Evolutionary conservation across 2,797 vertebrate species (phyloP).

Genomic region (Mallotus villosus): DNA sequence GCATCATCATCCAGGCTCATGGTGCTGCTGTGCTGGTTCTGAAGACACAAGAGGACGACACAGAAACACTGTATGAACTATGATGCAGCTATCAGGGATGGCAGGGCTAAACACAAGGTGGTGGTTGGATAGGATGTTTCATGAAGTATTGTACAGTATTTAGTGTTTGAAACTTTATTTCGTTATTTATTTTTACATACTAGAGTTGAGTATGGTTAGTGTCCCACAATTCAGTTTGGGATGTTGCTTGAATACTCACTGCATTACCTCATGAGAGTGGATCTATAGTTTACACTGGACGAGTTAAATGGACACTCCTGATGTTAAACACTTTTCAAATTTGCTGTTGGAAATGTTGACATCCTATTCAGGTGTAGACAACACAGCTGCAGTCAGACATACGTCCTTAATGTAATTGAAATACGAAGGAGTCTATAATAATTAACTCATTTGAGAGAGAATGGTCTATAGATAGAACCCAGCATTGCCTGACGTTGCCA

Average conservation of each 20-base stretch:
- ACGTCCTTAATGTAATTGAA: background rate
- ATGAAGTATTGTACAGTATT: no score
- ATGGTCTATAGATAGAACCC: constrained; percentile 7
- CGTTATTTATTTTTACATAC: no score
- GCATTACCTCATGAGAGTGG: no score
- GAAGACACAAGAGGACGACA: no score
- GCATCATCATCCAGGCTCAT: constrained; percentile 74
- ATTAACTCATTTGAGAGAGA: constrained; percentile 11
- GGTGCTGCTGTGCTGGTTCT: constrained; percentile 16
- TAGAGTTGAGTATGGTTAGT: background rate
- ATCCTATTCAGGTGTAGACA: background rate
- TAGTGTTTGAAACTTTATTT: no score
- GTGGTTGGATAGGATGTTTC: no score
- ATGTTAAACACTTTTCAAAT: no score
- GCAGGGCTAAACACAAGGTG: background rate
- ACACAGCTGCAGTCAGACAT: constrained; percentile 33
- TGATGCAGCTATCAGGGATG: background rate
- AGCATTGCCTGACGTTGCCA: constrained; percentile 46
- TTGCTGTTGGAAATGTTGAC: background rate
- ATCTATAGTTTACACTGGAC: no score
- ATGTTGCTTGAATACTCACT: background rate
- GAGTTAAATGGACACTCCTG: no score
- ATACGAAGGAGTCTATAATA: constrained; percentile 21
- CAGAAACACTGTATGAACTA: background rate
- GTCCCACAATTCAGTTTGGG: background rate